A percentile compares a stretch with the other conserved stretches of the same genome.
These are phyloP conservation scores for Lepas anatifera DNA, from an alignment of 2,888 invertebrate species.

Conservation along the genomic window DNA sequence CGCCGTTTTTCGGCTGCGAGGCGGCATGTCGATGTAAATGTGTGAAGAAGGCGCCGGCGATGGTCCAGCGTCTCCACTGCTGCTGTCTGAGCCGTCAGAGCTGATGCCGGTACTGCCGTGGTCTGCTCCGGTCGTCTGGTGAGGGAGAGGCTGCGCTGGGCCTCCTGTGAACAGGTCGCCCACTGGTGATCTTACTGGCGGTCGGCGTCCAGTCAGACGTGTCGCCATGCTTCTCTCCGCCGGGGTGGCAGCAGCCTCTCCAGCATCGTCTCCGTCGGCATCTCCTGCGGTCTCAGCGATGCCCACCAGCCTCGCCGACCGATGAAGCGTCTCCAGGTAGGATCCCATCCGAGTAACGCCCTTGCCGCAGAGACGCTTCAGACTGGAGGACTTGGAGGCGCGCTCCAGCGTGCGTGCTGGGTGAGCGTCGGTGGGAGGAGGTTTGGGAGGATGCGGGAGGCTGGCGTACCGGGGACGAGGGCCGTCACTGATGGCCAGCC, in stretches of 20 bases:
- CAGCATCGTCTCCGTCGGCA: neutral
- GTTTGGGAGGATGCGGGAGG: neutral
- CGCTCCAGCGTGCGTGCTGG: neutral
- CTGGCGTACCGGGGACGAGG: neutral
- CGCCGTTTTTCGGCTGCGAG: neutral
- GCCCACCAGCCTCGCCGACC: neutral
- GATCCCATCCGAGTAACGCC: neutral
- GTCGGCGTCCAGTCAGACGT: neutral
- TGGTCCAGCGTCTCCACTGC: neutral
- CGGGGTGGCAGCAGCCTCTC: neutral
- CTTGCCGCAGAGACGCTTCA: neutral
- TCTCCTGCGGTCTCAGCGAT: neutral
- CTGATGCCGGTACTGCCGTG: neutral
- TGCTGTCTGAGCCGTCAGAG: neutral
- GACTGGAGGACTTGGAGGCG: constrained; percentile 6
- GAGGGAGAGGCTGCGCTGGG: neutral
- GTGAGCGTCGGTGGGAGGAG: neutral
- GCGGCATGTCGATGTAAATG: constrained; percentile 11
- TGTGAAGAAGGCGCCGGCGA: neutral
- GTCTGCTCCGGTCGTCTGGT: neutral
- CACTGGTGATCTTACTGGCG: neutral
- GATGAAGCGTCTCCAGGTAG: constrained; percentile 8
- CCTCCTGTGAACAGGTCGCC: neutral
- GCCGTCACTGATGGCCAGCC: neutral
- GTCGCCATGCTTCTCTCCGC: neutral